Conservation (phyloP, 2,888 invertebrate species). For the Gibbula magus region DNA sequence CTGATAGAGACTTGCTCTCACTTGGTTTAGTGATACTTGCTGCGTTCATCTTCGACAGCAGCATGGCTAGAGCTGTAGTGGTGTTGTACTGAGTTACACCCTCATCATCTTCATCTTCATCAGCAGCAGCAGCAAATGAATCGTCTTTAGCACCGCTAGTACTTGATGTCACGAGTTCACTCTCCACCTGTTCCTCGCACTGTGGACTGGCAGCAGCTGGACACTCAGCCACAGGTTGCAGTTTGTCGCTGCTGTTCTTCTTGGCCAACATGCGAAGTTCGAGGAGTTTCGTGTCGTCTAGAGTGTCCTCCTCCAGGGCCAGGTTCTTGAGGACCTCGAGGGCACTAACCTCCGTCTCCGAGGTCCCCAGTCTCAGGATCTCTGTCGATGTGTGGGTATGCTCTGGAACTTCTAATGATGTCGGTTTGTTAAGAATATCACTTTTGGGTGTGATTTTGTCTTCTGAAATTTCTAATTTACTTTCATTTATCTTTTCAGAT, state of each 20-base stretch:
- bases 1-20: neutral
- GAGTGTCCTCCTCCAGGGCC: conserved; percentile 10
- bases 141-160: neutral
- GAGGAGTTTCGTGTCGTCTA: neutral
- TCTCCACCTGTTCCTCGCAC: neutral
- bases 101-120: neutral
- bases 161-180: neutral
- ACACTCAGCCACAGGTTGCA: neutral
- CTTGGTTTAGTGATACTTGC: neutral
- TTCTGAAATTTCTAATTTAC: neutral
- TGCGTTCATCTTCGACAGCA: neutral
- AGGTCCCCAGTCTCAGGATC: neutral
- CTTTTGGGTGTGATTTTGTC: neutral
- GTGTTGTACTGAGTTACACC: neutral
- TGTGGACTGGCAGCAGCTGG: neutral
- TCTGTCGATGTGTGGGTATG: neutral
- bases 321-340: conserved; percentile 2
- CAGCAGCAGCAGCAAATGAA: too few relatives aligned
- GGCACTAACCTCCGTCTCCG: neutral
- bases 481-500: neutral
- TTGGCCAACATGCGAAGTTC: conserved; percentile 1
- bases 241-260: neutral
- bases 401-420: neutral
- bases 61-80: neutral
- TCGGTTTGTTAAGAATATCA: neutral